Evolutionary conservation across 1,140 invertebrate genomes (phyloP).

Genomic region (Linepithema humile): DNA sequence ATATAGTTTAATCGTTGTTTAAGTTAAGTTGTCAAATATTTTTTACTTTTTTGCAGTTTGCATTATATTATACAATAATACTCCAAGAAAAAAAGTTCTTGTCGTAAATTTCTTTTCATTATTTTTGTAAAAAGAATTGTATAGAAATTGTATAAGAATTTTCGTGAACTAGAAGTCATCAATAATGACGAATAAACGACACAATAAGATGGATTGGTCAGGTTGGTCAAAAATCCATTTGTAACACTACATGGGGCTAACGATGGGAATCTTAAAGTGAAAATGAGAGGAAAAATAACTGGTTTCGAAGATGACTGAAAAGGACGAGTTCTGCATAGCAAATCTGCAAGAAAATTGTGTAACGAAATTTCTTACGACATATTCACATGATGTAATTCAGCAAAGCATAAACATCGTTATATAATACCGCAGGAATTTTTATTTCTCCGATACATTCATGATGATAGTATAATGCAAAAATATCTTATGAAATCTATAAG

Average conservation of each 20-base stretch:
- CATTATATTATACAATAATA: not conserved
- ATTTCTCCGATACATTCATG: too few species aligned
- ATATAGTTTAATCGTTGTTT: not conserved
- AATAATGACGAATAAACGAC: too few species aligned
- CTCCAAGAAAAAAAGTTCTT: not conserved
- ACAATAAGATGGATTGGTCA: not conserved
- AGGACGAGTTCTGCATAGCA: conserved; percentile 38
- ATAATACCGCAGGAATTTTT: not conserved
- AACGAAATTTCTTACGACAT: conserved; percentile 8
- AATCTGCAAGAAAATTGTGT: conserved; percentile 56
- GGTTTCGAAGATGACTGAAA: conserved; percentile 46
- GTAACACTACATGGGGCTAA: not conserved
- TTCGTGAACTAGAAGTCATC: too few species aligned
- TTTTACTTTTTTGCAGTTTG: not conserved
- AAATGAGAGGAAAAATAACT: conserved; percentile 14
- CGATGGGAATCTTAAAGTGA: not conserved
- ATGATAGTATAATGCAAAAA: too few species aligned
- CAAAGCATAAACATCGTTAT: not conserved
- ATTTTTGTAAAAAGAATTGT: not conserved
- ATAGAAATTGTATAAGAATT: not conserved
- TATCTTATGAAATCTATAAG: too few species aligned
- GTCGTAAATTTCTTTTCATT: not conserved
- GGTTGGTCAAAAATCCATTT: conserved; percentile 7
- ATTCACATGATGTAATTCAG: not conserved
- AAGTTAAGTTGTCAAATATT: not conserved